phyloP scores from a whole-genome alignment of 2,113 vertebrate species.

The Ondatra zibethicus region DNA sequence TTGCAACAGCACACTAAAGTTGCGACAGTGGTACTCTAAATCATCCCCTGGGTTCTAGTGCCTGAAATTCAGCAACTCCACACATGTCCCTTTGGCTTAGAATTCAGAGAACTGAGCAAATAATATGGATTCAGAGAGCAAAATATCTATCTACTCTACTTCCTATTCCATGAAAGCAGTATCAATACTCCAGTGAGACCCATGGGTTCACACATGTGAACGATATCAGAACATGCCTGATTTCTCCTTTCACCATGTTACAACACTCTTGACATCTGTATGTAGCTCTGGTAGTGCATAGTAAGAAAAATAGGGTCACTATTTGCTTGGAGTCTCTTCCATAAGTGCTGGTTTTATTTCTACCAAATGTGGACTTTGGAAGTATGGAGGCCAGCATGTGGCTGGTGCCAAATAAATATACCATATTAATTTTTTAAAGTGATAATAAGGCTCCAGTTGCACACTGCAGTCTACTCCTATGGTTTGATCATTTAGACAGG shows the following conservation, averaged over 20 bases:
- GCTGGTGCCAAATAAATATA: neutral
- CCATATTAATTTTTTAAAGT: slow-evolving; percentile 42
- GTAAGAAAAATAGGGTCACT: neutral
- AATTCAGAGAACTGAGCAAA: neutral
- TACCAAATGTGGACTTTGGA: neutral
- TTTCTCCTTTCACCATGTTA: neutral
- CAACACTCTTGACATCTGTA: neutral
- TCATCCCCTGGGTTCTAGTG: neutral
- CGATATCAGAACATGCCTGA: neutral
- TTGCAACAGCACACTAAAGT: neutral
- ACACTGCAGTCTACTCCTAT: slow-evolving; percentile 23
- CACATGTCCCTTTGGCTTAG: neutral
- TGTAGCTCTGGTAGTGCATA: neutral
- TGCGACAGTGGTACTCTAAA: neutral
- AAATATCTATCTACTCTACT: slow-evolving; percentile 28
- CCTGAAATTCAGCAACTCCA: neutral
- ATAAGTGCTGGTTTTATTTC: slow-evolving; percentile 29
- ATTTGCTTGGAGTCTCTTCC: slow-evolving; percentile 37
- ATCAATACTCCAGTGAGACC: slow-evolving; percentile 34
- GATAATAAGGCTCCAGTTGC: slow-evolving; percentile 59
- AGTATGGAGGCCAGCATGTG: neutral
- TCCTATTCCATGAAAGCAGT: slow-evolving; percentile 3
- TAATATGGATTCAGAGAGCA: neutral
- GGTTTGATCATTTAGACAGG: slow-evolving; percentile 54
- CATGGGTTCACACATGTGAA: neutral